Evolutionary conservation across 2,113 vertebrate species (phyloP), one percentile per base, ranked within the genome.

Genomic region (Plotosus lineatus): DNA sequence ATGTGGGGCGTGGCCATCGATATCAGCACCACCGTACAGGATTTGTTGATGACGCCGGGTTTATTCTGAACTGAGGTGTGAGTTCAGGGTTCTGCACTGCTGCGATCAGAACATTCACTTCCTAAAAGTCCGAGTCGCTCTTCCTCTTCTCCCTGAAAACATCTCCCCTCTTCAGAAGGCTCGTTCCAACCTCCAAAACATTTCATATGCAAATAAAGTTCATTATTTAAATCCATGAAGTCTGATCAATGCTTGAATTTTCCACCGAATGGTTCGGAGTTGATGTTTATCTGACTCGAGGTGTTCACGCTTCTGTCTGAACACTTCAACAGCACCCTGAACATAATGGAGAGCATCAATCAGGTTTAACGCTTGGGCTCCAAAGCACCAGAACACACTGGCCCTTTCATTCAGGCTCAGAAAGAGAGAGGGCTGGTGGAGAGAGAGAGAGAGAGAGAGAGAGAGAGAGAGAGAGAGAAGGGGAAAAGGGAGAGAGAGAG

Each of bases 281-380:
- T 28, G 3, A 63, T 10, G 21, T 1, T 63, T 7, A 42, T 42
- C 21, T 42, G 65, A 23, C 38, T 68, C 38, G 0, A 11, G 12
- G 65, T 17, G 61, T 65, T 7, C 33, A 21, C 1, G 6, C 11
- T 6, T 6, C 5, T 82, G 79, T 69, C 56, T 28, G 42, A 61
- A 68, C 78, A 65, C 75, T 83, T 75, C 78, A 75, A 83, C 82
- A 53, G 66, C 17, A 23, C 75, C 58, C 42, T 6, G 33, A 31
- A 82, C 48, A 86, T 82, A 86, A 84, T 83, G 3, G 38, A 53
- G 60, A 50, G 40, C 85, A 86, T 86, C 85, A 86, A 81, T 86
- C 79, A 83, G 75, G 42, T 60, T 50, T 53, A 68, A 40, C 44
- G 58, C 46, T 81, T 75, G 55, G 60, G 17, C 60, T 74, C 63